Evolutionary conservation across 2,797 vertebrate genomes (phyloP).

Genomic region (Aldrovandia affinis): DNA sequence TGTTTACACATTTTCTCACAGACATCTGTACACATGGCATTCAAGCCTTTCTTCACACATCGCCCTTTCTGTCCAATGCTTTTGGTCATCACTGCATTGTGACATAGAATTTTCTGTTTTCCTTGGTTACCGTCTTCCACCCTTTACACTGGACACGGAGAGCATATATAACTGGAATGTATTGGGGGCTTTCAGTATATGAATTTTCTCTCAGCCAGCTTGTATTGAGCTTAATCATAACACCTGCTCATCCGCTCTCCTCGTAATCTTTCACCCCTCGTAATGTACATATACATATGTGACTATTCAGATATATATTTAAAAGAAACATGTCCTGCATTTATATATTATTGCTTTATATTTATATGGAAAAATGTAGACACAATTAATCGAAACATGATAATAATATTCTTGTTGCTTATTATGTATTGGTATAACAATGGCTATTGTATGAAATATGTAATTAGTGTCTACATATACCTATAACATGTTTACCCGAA

Average conservation of each 20-base stretch:
- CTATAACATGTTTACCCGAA: constrained; percentile 44
- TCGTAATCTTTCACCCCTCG: not conserved
- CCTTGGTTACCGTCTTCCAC: not conserved
- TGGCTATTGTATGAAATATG: constrained; percentile 35
- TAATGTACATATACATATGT: constrained; percentile 28
- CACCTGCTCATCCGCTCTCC: not conserved
- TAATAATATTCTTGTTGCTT: constrained; percentile 19
- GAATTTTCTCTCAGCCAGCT: constrained; percentile 26
- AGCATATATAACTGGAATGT: not conserved
- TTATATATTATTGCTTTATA: constrained; percentile 41
- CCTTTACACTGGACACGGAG: not conserved
- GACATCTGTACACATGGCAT: no score
- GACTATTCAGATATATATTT: constrained; percentile 12
- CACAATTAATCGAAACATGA: constrained; percentile 28
- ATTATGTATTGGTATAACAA: constrained; percentile 25
- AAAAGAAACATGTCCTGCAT: constrained; percentile 47
- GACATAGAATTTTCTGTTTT: not conserved
- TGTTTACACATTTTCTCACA: not conserved
- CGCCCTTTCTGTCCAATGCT: not conserved
- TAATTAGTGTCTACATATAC: constrained; percentile 28
- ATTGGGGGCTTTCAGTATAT: constrained; percentile 5
- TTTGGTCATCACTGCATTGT: not conserved
- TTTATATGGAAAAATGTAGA: constrained; percentile 30
- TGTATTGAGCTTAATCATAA: not conserved
- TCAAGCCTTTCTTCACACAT: no score